Percentiles rank a stretch among this genome's conserved stretches.
Conservation (phyloP, 2,888 invertebrate species). For the Chorisops tibialis region DNA sequence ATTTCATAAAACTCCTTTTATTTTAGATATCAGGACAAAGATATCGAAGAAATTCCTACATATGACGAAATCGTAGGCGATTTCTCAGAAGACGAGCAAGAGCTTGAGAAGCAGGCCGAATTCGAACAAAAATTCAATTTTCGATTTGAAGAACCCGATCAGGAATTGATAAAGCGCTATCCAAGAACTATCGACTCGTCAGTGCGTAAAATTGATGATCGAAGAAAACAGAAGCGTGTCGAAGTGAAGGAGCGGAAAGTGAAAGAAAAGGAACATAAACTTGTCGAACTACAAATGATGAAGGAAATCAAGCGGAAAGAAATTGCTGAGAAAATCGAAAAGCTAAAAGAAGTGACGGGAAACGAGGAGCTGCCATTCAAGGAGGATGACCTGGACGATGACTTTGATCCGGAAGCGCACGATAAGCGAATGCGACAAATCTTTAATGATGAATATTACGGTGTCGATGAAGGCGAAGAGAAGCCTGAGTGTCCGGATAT, state of each 20-base stretch:
- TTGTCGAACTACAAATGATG: conserved; percentile 82
- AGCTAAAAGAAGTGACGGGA: conserved; percentile 84
- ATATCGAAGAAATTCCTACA: conserved; percentile 57
- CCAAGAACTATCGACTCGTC: conserved; percentile 85
- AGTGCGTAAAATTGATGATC: conserved; percentile 74
- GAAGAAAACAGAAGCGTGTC: conserved; percentile 72
- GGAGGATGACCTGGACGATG: conserved; percentile 80
- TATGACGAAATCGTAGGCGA: conserved; percentile 67
- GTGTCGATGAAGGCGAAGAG: conserved; percentile 62
- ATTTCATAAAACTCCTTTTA: neutral
- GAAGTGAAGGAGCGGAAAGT: conserved; percentile 72
- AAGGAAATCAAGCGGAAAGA: conserved; percentile 85
- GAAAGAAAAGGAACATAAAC: conserved; percentile 73
- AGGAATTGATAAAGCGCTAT: conserved; percentile 86
- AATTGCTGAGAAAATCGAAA: conserved; percentile 82
- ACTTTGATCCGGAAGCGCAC: conserved; percentile 86
- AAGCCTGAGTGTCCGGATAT: conserved; percentile 87
- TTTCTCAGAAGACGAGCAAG: conserved; percentile 74
- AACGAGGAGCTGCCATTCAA: conserved; percentile 59
- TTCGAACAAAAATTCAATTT: conserved; percentile 96
- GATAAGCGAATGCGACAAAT: conserved; percentile 82
- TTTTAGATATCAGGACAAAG: conserved; percentile 54
- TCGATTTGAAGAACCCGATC: conserved; percentile 93
- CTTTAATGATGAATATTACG: conserved; percentile 85
- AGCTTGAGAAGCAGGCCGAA: conserved; percentile 76